Conservation (phyloP, 2,113 vertebrate species). For the Sylvicapra grimmia region DNA sequence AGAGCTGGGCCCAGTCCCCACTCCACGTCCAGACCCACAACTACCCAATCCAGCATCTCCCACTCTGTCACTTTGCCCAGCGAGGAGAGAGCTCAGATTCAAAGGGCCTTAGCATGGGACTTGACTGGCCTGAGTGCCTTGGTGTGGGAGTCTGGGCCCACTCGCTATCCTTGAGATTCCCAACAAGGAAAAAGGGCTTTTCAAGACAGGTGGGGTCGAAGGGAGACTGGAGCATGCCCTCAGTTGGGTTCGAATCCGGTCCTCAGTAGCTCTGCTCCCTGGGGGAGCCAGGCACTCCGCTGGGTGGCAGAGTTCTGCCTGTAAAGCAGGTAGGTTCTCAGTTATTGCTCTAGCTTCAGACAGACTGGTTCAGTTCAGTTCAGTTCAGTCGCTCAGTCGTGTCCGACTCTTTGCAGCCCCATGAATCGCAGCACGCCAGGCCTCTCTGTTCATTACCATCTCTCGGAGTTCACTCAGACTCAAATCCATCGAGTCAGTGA, state of each 20-base stretch:
- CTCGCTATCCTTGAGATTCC: not conserved
- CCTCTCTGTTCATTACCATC: too few relatives aligned
- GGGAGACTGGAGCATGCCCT: fast-evolving
- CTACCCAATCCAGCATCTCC: fast-evolving
- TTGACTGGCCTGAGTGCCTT: fast-evolving
- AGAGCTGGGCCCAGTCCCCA: not conserved
- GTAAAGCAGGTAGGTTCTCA: fast-evolving
- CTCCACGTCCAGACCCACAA: not conserved
- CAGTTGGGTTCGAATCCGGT: fast-evolving
- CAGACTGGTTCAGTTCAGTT: too few relatives aligned
- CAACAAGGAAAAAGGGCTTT: too few relatives aligned
- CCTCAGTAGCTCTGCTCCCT: fast-evolving
- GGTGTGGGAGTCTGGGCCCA: too few relatives aligned
- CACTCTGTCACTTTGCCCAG: fast-evolving
- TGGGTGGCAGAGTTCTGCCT: not conserved
- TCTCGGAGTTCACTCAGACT: too few relatives aligned
- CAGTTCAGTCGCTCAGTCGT: too few relatives aligned
- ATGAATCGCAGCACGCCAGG: too few relatives aligned
- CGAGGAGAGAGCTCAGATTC: too few relatives aligned
- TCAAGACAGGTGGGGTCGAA: fast-evolving
- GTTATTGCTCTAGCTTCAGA: fast-evolving
- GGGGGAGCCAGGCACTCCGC: fast-evolving
- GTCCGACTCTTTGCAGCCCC: too few relatives aligned
- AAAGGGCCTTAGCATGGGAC: fast-evolving
- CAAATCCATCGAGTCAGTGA: too few relatives aligned